Conservation (phyloP, 1,140 invertebrate genomes). For the Drosophila kepulauana region DNA sequence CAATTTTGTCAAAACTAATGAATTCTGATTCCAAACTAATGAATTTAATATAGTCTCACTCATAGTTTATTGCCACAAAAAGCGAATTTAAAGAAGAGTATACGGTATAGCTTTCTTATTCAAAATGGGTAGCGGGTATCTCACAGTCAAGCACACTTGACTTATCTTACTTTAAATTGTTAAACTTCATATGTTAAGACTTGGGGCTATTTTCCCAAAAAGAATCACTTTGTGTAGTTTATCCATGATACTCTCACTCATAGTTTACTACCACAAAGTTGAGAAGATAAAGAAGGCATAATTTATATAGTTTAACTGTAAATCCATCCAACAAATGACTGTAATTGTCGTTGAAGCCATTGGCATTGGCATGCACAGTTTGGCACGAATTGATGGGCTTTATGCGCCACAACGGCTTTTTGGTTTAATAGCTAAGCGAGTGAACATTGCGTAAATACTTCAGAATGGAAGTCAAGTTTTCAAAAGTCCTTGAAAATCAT, state of each 20-base stretch:
- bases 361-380: conserved; percentile 20
- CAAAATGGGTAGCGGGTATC: too few species aligned
- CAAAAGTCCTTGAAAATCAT: conserved; percentile 38
- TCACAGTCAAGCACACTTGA: too few species aligned
- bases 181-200: too few species aligned
- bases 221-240: neutral
- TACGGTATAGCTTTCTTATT: too few species aligned
- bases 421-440: conserved; percentile 47
- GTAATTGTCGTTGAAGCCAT: conserved; percentile 46
- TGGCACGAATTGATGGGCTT: conserved; percentile 42
- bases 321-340: conserved; percentile 43
- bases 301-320: conserved; percentile 38
- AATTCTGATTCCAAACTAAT: too few species aligned
- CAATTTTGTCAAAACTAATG: too few species aligned
- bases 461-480: conserved; percentile 32
- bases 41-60: too few species aligned
- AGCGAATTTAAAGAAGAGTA: too few species aligned
- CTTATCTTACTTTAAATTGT: too few species aligned
- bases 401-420: conserved; percentile 45
- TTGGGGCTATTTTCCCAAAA: too few species aligned
- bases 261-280: neutral
- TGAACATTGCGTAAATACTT: conserved; percentile 49
- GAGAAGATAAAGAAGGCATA: neutral
- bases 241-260: neutral
- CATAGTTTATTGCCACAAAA: too few species aligned